Conservation (phyloP, 2,113 vertebrate species). For the Antechinus stuartii region DNA sequence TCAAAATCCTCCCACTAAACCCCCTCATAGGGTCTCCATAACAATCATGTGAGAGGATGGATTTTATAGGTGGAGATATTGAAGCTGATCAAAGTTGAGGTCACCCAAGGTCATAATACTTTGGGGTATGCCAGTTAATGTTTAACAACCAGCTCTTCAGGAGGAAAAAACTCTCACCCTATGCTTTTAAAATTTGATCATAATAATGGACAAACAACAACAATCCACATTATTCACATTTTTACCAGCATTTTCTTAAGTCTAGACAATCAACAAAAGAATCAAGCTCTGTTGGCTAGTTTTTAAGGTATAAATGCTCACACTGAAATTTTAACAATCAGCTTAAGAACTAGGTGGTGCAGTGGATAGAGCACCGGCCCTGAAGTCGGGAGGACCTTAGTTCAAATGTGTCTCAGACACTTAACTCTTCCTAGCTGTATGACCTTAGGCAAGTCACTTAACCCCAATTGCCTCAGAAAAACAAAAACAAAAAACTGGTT, state of each 20-base stretch:
- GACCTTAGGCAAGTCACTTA: too few relatives aligned
- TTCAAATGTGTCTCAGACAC: too few relatives aligned
- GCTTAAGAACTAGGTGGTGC: neutral
- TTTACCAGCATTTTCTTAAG: neutral
- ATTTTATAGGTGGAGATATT: neutral
- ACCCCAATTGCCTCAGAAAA: too few relatives aligned
- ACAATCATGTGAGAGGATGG: neutral
- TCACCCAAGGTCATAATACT: neutral
- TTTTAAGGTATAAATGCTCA: neutral
- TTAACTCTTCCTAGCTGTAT: too few relatives aligned
- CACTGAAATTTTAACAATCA: neutral
- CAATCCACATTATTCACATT: neutral
- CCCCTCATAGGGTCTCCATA: neutral
- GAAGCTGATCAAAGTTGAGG: neutral
- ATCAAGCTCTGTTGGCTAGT: neutral
- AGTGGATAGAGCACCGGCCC: too few relatives aligned
- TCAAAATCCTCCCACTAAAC: neutral
- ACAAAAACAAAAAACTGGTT: neutral
- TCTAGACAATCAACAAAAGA: neutral
- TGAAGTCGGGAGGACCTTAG: too few relatives aligned
- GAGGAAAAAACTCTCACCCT: neutral
- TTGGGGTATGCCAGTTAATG: neutral
- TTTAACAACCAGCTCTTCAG: neutral
- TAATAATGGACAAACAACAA: neutral
- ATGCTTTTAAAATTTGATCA: neutral